These are phyloP conservation scores for Tyrophagus putrescentiae DNA, from an alignment of 1,140 invertebrate genomes.

Conservation along the genomic window DNA sequence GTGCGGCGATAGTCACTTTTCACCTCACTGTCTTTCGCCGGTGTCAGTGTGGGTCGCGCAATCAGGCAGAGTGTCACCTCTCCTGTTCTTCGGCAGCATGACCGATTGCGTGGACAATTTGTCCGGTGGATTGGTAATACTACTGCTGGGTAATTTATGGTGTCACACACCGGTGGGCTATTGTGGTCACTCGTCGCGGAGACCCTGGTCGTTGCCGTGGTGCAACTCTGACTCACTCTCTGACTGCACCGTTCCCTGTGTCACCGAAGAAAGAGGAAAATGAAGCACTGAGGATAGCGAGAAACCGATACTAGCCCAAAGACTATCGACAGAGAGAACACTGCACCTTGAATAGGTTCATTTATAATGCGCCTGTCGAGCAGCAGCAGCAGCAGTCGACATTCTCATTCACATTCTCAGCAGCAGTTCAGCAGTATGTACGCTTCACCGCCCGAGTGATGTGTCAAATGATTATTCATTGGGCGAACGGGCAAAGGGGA, in stretches of 20 bases:
- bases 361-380: constrained; percentile 14
- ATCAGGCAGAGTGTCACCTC: no score
- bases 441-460: background rate
- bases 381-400: no score
- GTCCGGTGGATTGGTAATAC: constrained; percentile 1
- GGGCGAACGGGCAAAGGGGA: no score
- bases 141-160: constrained; percentile 1
- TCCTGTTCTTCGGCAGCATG: background rate
- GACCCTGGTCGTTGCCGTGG: background rate
- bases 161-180: background rate
- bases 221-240: no score
- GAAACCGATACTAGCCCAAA: no score
- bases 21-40: no score
- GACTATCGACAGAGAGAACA: no score
- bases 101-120: constrained; percentile 7
- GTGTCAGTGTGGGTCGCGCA: background rate
- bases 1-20: no score
- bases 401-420: constrained; percentile 4
- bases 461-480: constrained; percentile 14
- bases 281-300: no score
- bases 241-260: no score
- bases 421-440: no score
- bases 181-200: background rate
- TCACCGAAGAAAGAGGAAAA: no score
- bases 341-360: background rate